Percentiles rank a stretch among this genome's conserved stretches.
These are phyloP conservation scores for Pseudoatta argentina DNA, from an alignment of 1,140 invertebrate genomes.

Conservation along the genomic window DNA sequence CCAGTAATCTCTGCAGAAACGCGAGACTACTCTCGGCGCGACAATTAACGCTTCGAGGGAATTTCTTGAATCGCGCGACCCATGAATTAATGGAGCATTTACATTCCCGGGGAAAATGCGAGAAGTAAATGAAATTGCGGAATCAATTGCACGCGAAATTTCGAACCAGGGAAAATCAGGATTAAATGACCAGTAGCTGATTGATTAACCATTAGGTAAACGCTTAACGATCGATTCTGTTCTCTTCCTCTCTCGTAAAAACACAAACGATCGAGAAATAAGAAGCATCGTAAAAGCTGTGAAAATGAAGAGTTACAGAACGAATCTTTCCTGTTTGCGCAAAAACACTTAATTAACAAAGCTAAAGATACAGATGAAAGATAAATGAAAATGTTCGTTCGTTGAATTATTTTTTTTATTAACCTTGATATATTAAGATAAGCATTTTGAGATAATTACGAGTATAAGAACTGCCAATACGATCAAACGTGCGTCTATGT, in stretches of 20 bases:
- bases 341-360: not conserved
- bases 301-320: not conserved
- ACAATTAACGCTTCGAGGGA: slow-evolving; percentile 15
- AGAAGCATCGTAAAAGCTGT: not conserved
- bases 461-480: not conserved
- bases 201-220: slow-evolving; percentile 41
- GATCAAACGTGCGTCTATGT: not conserved
- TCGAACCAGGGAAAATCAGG: slow-evolving; percentile 10
- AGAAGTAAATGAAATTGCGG: slow-evolving; percentile 38
- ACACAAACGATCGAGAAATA: slow-evolving; percentile 13
- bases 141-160: slow-evolving; percentile 47
- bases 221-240: not conserved
- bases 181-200: slow-evolving; percentile 38
- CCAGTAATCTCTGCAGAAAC: not conserved
- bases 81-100: slow-evolving; percentile 24
- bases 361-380: not conserved
- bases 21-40: not conserved
- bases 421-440: not conserved
- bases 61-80: slow-evolving; percentile 10
- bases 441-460: not conserved
- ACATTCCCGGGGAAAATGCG: slow-evolving; percentile 35
- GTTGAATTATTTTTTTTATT: not conserved
- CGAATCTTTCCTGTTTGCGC: not conserved
- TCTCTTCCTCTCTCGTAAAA: not conserved
- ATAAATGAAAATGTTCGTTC: not conserved